Conservation (phyloP, 2,888 invertebrate genomes). For the Eutolmus rufibarbis region DNA sequence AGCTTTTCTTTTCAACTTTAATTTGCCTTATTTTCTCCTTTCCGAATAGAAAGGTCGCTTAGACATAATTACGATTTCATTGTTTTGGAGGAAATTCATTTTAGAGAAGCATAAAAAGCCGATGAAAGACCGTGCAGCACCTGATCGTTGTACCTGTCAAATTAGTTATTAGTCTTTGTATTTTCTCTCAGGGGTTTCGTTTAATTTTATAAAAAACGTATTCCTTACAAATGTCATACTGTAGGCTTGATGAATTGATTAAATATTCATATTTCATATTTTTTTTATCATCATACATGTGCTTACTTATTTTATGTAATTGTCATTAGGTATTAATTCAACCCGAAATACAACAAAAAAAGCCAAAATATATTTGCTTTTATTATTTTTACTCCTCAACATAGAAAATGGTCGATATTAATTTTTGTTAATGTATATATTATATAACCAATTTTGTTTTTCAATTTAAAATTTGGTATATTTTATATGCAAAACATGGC, state of each 20-base stretch:
- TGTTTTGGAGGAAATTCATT: neutral
- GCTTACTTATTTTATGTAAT: too few relatives aligned
- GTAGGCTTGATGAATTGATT: neutral
- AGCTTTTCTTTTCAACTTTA: neutral
- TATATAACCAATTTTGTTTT: too few relatives aligned
- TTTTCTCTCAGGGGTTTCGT: neutral
- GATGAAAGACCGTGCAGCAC: neutral
- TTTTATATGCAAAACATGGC: too few relatives aligned
- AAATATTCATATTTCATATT: neutral
- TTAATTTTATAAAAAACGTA: neutral
- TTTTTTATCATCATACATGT: too few relatives aligned
- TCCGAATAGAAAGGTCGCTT: neutral
- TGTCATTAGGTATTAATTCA: too few relatives aligned
- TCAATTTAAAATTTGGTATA: too few relatives aligned
- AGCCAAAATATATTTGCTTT: too few relatives aligned
- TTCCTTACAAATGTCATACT: neutral
- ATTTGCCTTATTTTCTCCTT: neutral
- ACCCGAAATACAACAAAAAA: too few relatives aligned
- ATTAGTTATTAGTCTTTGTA: neutral
- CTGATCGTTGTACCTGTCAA: neutral
- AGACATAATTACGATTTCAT: neutral
- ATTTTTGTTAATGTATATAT: too few relatives aligned
- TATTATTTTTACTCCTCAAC: too few relatives aligned
- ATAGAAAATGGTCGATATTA: too few relatives aligned
- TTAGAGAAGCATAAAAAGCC: neutral